Conservation (phyloP, 2,888 invertebrate genomes). For the Lysandra bellargus region DNA sequence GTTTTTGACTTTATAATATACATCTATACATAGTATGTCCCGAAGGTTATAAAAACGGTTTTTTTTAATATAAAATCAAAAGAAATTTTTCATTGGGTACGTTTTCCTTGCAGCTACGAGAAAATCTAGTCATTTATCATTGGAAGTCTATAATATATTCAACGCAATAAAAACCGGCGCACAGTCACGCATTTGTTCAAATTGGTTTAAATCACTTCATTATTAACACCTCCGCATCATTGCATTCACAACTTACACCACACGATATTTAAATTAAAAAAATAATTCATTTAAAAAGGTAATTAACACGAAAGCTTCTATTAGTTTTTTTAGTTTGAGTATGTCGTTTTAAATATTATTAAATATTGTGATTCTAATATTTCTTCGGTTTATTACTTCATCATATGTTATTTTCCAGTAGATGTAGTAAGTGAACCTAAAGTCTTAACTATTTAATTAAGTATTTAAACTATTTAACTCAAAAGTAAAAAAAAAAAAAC, state of each 20-base stretch:
- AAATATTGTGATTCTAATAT: no score
- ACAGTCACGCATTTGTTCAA: constrained; percentile 13
- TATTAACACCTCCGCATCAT: constrained; percentile 18
- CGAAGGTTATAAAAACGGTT: no score
- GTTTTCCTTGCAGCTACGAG: neutral
- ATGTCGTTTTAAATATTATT: neutral
- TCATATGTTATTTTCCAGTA: no score
- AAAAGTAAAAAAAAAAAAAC: no score
- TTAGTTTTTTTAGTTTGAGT: neutral
- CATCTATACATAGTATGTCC: no score
- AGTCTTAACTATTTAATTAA: no score
- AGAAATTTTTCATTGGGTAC: no score
- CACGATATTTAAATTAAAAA: neutral
- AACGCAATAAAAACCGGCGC: neutral
- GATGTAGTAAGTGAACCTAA: no score
- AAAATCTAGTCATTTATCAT: constrained; percentile 4
- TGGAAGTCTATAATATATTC: constrained; percentile 8
- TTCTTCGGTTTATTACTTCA: no score
- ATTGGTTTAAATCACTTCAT: constrained; percentile 13
- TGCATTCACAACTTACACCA: neutral
- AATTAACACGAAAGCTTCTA: neutral
- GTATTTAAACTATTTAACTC: no score
- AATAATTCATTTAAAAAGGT: neutral
- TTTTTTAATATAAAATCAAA: no score
- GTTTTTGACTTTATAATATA: no score